These are phyloP conservation scores for Furnarius figulus DNA, from an alignment of 2,113 vertebrate genomes.

Conservation along the genomic window DNA sequence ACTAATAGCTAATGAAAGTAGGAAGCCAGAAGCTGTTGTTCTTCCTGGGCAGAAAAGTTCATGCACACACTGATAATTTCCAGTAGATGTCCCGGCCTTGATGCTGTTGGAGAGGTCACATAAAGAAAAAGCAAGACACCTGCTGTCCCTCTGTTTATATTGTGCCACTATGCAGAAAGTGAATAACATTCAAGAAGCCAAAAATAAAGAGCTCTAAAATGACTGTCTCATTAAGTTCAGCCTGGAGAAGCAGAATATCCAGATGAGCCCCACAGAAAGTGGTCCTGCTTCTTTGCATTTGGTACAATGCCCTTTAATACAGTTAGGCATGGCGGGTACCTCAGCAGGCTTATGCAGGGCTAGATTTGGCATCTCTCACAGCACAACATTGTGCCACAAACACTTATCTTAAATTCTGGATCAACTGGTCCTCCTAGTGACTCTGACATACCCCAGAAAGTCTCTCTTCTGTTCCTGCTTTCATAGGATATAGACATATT, in stretches of 20 bases:
- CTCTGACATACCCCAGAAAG: neutral
- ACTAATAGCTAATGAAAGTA: neutral
- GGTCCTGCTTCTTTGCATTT: neutral
- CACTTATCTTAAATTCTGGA: neutral
- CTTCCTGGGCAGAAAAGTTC: neutral
- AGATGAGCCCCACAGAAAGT: neutral
- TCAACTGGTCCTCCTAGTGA: neutral
- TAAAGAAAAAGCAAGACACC: neutral
- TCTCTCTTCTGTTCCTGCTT: neutral
- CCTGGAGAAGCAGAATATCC: neutral
- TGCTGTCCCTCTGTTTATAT: rapidly evolving
- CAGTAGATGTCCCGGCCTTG: neutral
- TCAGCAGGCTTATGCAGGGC: neutral
- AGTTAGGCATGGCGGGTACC: neutral
- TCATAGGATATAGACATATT: neutral
- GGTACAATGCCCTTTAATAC: neutral
- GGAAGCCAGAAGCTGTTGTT: neutral
- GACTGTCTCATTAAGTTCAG: neutral
- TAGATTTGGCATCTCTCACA: neutral
- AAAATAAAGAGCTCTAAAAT: neutral
- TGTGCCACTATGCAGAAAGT: neutral
- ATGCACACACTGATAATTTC: neutral
- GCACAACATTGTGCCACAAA: neutral
- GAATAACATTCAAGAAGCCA: neutral
- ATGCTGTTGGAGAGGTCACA: neutral